Evolutionary conservation across 2,113 vertebrate species (phyloP).

Genomic region (Stictonetta naevosa): DNA sequence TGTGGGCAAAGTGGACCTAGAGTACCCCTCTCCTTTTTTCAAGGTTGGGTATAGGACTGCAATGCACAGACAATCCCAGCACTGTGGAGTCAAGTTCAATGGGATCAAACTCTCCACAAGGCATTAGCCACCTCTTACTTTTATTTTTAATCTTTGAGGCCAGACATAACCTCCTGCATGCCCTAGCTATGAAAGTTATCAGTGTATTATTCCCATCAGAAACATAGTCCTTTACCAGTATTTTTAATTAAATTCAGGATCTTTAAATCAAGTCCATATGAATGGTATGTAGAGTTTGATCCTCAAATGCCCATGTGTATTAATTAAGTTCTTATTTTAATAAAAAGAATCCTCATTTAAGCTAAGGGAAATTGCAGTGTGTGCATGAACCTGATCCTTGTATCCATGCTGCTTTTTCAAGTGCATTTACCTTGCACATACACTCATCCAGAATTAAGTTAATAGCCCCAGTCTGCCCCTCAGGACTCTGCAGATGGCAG

Average conservation of each 20-base stretch:
- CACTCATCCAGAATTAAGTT: constrained; percentile 45
- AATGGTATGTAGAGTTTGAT: not conserved
- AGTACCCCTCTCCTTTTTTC: not conserved
- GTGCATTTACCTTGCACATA: not conserved
- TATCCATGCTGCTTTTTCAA: not conserved
- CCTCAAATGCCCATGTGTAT: constrained; percentile 46
- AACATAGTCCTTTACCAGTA: not conserved
- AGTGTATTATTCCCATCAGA: not conserved
- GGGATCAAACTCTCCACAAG: not conserved
- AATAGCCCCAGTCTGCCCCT: not conserved
- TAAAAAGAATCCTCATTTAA: constrained; percentile 51
- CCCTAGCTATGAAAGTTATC: not conserved
- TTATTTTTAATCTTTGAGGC: not conserved
- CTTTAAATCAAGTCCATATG: constrained; percentile 52
- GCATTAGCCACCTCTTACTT: not conserved
- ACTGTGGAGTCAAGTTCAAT: not conserved
- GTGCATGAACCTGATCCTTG: not conserved
- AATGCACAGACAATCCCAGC: not conserved
- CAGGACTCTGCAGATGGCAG: not conserved
- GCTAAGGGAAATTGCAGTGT: constrained; percentile 36
- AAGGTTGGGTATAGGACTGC: not conserved
- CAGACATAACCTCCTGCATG: not conserved
- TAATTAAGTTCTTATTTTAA: constrained; percentile 65
- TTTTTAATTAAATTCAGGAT: constrained; percentile 45
- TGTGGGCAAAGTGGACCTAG: not conserved